These are phyloP conservation scores for Buceros bicornis DNA, from an alignment of 2,797 vertebrate species.

Conservation along the genomic window DNA sequence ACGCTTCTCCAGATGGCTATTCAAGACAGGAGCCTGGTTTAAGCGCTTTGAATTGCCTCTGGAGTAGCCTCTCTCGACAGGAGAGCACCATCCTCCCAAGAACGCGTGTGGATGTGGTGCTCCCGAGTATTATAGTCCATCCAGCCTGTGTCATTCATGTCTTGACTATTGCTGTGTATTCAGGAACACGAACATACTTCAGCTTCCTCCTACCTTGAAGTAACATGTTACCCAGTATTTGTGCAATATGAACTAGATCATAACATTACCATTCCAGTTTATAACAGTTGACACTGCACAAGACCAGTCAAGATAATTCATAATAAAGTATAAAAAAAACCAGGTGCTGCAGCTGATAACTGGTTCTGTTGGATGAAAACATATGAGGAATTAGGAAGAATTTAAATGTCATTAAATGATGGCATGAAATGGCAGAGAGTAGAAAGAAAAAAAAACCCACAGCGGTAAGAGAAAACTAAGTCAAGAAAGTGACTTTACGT, in stretches of 20 bases:
- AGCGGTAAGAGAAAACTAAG: background rate
- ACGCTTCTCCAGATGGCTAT: background rate
- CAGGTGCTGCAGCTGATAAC: slow-evolving; percentile 15
- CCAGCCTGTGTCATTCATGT: background rate
- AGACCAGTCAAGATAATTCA: background rate
- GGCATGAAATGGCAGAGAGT: background rate
- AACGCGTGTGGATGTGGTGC: background rate
- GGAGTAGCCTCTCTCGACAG: background rate
- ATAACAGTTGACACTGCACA: background rate
- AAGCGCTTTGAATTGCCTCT: background rate
- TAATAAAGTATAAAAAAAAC: slow-evolving; percentile 1
- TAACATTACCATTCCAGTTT: background rate
- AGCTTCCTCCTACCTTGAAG: background rate
- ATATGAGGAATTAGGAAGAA: background rate
- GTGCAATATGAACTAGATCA: background rate
- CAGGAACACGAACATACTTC: background rate
- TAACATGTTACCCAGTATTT: background rate
- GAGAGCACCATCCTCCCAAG: background rate
- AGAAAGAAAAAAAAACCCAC: background rate
- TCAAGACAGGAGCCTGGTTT: background rate
- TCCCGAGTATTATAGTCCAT: background rate
- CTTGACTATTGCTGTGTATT: background rate
- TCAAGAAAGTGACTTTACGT: background rate
- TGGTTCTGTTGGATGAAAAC: background rate
- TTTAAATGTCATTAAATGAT: background rate